These are phyloP conservation scores for Microctenopoma stevenorrisi DNA, from an alignment of 2,797 vertebrate species.

Conservation along the genomic window DNA sequence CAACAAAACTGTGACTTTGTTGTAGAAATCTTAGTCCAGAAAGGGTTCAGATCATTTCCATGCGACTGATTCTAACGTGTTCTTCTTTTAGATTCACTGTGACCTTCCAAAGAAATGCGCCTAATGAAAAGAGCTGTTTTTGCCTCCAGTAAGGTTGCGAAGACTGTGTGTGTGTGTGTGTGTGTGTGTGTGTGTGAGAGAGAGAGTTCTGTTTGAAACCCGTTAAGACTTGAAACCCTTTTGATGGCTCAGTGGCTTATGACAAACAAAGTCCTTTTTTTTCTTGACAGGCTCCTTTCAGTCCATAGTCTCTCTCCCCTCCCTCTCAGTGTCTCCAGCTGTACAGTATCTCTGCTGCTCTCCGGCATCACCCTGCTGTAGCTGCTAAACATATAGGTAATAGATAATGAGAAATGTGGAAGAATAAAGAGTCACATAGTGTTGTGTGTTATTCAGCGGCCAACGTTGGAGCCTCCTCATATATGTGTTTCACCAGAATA, in stretches of 20 bases:
- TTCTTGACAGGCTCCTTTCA: neutral
- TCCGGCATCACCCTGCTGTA: slow-evolving; percentile 25
- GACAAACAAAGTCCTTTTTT: slow-evolving; percentile 24
- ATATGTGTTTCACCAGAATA: slow-evolving; percentile 1
- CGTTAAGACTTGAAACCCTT: slow-evolving; percentile 30
- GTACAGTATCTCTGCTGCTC: neutral
- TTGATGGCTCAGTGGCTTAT: slow-evolving; percentile 43
- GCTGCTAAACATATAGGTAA: slow-evolving; percentile 10
- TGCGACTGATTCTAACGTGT: slow-evolving; percentile 42
- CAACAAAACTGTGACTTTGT: slow-evolving; percentile 8
- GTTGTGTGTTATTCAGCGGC: slow-evolving; percentile 2
- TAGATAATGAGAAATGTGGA: neutral
- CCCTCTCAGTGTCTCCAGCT: slow-evolving; percentile 1
- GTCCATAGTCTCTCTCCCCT: neutral
- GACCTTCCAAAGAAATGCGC: slow-evolving; percentile 66
- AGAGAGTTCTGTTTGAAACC: slow-evolving; percentile 6
- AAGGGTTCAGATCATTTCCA: slow-evolving; percentile 52
- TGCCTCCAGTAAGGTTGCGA: slow-evolving; percentile 34
- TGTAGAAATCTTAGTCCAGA: slow-evolving; percentile 26
- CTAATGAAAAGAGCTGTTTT: slow-evolving; percentile 52
- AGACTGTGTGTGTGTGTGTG: slow-evolving; percentile 6
- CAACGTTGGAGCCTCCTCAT: neutral
- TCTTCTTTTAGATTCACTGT: slow-evolving; percentile 55
- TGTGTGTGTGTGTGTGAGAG: slow-evolving; percentile 12
- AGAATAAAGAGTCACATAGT: neutral